Evolutionary conservation across 2,113 vertebrate genomes (phyloP).

Genomic region (Myiagra hebetior): DNA sequence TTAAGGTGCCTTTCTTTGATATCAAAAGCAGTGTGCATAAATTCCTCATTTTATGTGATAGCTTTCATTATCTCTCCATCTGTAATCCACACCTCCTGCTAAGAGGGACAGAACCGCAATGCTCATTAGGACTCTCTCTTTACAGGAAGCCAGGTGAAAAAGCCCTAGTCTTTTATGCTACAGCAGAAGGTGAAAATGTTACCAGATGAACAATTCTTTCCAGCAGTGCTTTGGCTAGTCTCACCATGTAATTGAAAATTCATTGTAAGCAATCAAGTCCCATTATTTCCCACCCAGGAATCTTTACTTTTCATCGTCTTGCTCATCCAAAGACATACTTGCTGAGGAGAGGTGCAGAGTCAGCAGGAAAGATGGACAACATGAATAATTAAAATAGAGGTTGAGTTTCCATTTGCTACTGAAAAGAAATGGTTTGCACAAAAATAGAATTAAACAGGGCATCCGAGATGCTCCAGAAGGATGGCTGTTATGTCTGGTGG

Average conservation of each 20-base stretch:
- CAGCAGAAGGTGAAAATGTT: not conserved
- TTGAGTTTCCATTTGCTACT: not conserved
- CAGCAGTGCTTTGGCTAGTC: not conserved
- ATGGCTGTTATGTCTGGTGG: not conserved
- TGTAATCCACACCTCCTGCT: constrained; percentile 6
- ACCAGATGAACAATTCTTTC: not conserved
- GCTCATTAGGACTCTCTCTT: not conserved
- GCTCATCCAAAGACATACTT: not conserved
- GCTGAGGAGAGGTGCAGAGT: not conserved
- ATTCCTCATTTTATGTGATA: not conserved
- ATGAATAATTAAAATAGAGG: constrained; percentile 18
- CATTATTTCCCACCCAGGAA: not conserved
- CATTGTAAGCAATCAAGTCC: not conserved
- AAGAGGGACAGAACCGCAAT: not conserved
- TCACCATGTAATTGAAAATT: not conserved
- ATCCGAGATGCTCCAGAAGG: not conserved
- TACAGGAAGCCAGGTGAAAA: not conserved
- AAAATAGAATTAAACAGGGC: not conserved
- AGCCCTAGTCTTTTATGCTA: not conserved
- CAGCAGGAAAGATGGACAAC: not conserved
- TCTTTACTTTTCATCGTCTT: not conserved
- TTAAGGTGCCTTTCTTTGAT: not conserved
- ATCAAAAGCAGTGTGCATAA: not conserved
- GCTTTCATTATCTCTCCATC: not conserved
- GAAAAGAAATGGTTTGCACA: not conserved